Percentiles rank a stretch among this genome's conserved stretches.
phyloP scores from a whole-genome alignment of 1,140 invertebrate genomes.

The Megathymus violae region DNA sequence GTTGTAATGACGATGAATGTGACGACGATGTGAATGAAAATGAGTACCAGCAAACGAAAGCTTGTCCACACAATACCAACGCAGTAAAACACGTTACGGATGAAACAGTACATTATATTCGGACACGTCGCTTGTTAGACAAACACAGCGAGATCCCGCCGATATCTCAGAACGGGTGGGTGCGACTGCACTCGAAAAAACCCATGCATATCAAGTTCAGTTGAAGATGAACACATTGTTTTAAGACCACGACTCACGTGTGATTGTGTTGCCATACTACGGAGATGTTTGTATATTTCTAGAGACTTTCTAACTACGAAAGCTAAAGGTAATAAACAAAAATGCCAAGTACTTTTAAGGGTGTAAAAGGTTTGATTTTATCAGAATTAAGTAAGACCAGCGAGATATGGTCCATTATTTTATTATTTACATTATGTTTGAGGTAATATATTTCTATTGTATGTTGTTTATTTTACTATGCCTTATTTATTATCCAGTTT shows the following conservation, averaged over 20 bases:
- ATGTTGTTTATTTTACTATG: no score
- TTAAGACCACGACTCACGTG: not conserved
- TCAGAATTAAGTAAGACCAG: no score
- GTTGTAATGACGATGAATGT: no score
- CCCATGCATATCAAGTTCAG: constrained; percentile 30
- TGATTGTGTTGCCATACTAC: not conserved
- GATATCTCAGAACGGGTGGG: constrained; percentile 76
- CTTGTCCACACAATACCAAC: constrained; percentile 49
- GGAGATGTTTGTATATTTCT: not conserved
- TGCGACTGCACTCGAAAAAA: constrained; percentile 55
- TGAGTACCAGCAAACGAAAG: not conserved
- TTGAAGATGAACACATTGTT: constrained; percentile 9
- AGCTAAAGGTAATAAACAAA: no score
- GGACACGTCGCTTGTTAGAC: constrained; percentile 82
- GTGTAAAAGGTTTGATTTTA: no score
- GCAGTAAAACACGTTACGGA: constrained; percentile 48
- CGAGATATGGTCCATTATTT: no score
- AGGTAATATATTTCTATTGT: no score
- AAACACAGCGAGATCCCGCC: constrained; percentile 71
- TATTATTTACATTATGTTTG: no score
- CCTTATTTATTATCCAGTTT: no score
- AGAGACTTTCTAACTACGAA: no score
- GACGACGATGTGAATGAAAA: no score
- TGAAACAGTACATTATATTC: constrained; percentile 79
- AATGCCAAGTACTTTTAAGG: no score